Percentiles rank a stretch among this genome's conserved stretches.
Evolutionary conservation across 2,888 invertebrate species (phyloP).

Genomic region (Pediacus dermestoides): DNA sequence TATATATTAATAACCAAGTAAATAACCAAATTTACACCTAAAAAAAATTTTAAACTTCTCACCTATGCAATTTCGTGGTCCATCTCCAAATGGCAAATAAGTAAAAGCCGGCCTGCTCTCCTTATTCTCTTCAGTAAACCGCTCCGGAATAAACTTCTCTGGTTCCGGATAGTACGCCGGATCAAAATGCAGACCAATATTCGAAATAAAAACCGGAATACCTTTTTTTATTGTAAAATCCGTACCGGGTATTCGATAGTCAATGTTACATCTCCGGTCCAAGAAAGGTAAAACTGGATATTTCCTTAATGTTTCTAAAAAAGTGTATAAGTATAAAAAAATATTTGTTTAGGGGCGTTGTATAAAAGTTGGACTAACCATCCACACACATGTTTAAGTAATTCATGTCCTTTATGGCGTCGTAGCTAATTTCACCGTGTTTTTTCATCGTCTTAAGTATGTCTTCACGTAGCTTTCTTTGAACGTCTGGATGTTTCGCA

Average conservation of each 20-base stretch:
- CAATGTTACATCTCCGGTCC: conserved; percentile 31
- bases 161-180: conserved; percentile 44
- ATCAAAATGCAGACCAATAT: conserved; percentile 43
- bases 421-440: conserved; percentile 45
- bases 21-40: neutral
- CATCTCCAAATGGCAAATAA: conserved; percentile 23
- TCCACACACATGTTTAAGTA: conserved; percentile 50
- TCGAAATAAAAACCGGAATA: conserved; percentile 40
- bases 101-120: conserved; percentile 10
- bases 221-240: conserved; percentile 38
- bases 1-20: conserved; percentile 1
- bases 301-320: conserved; percentile 46
- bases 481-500: conserved; percentile 46
- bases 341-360: no score
- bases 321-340: no score
- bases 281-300: conserved; percentile 42
- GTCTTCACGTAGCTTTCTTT: conserved; percentile 48
- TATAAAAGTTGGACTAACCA: conserved; percentile 4
- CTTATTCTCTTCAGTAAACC: conserved; percentile 40
- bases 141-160: conserved; percentile 44
- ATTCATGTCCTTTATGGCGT: conserved; percentile 48
- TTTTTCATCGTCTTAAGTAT: conserved; percentile 36
- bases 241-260: conserved; percentile 32
- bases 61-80: conserved; percentile 25
- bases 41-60: conserved; percentile 7